Conservation (phyloP, 2,797 vertebrate genomes). For the Oceanodroma leucorhoa region DNA sequence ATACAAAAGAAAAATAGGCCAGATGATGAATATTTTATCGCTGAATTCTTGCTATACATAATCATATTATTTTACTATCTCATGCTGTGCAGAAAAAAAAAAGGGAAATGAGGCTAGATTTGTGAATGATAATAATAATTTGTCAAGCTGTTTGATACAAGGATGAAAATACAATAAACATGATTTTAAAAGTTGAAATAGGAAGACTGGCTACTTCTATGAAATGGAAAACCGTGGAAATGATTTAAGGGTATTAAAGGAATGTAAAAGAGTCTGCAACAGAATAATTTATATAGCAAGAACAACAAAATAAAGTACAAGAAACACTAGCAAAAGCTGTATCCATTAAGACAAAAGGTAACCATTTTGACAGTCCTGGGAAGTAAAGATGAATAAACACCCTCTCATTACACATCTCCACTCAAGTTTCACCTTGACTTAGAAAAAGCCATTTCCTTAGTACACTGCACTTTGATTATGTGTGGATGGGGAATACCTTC, state of each 20-base stretch:
- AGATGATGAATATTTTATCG: slow-evolving; percentile 58
- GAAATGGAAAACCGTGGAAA: background rate
- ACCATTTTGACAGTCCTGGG: background rate
- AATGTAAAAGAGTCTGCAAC: background rate
- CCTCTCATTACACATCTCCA: background rate
- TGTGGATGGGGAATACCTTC: background rate
- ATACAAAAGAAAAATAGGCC: slow-evolving; percentile 58
- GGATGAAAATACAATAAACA: slow-evolving; percentile 49
- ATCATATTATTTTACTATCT: slow-evolving; percentile 65
- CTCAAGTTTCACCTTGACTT: slow-evolving; percentile 23
- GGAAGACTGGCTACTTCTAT: slow-evolving; percentile 2
- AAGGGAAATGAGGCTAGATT: slow-evolving; percentile 53
- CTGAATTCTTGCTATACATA: slow-evolving; percentile 41
- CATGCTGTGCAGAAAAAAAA: background rate
- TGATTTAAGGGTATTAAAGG: slow-evolving; percentile 38
- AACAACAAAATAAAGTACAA: background rate
- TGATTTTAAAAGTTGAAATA: slow-evolving; percentile 33
- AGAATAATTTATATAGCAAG: background rate
- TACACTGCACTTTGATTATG: background rate
- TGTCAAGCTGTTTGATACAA: slow-evolving; percentile 44
- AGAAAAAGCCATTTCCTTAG: background rate
- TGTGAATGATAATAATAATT: slow-evolving; percentile 48
- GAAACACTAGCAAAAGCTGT: background rate
- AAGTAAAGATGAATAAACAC: background rate
- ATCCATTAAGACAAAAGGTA: background rate